phyloP scores from a whole-genome alignment of 2,797 vertebrate genomes.

The Crenuchus spilurus region DNA sequence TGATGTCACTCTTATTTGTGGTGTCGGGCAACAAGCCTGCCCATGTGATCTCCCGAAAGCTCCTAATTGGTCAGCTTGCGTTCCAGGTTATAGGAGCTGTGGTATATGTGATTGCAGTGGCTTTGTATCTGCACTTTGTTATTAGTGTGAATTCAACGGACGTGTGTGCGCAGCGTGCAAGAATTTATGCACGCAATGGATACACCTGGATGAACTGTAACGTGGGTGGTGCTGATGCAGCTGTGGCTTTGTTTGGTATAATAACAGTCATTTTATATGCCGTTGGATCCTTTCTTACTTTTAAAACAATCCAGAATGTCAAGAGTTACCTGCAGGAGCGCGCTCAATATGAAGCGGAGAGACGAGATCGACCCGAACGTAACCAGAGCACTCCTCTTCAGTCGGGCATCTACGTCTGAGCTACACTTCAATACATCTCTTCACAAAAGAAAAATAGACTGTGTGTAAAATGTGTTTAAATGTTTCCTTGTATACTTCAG shows the following conservation, averaged over 20 bases:
- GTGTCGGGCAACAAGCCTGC: conserved; percentile 80
- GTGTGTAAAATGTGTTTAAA: background rate
- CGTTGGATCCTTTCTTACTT: conserved; percentile 73
- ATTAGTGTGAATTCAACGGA: conserved; percentile 86
- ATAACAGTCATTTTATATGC: conserved; percentile 84
- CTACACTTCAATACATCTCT: background rate
- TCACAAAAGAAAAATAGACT: background rate
- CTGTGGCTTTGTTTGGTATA: conserved; percentile 87
- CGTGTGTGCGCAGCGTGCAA: conserved; percentile 79
- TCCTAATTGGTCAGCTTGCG: conserved; percentile 76
- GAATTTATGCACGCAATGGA: conserved; percentile 84
- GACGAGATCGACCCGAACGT: conserved; percentile 34
- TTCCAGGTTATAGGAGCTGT: conserved; percentile 80
- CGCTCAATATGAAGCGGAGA: conserved; percentile 13
- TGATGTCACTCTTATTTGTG: conserved; percentile 83
- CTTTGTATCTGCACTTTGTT: conserved; percentile 87
- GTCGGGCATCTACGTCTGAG: conserved; percentile 47
- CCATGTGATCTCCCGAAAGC: conserved; percentile 66
- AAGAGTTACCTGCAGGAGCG: conserved; percentile 61
- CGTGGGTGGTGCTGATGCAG: conserved; percentile 86
- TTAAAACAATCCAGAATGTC: conserved; percentile 72
- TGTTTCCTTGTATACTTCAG: background rate
- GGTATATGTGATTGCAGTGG: conserved; percentile 80
- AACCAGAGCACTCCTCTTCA: background rate
- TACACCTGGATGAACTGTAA: conserved; percentile 93